Base-by-base conservation (phyloP, 1,140 invertebrate genomes). In the Lucilia sericata region DNA sequence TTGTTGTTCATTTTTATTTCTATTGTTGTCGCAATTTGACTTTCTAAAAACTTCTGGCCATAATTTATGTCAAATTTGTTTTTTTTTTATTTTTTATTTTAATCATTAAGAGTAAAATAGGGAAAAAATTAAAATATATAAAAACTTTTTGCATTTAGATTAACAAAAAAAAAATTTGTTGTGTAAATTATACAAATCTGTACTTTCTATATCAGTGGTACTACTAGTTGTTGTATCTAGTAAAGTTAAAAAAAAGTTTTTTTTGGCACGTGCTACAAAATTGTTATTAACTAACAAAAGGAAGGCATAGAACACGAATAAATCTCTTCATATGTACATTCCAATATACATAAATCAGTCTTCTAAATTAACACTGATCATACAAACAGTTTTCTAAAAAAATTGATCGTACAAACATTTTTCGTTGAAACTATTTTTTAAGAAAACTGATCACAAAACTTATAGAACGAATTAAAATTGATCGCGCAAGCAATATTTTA, bases 11-110 rank as follows among this genome's bases (percentile, higher is more conserved):
- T 65, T 19, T 65, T 21, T 21, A 21, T 70, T 60, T 60, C 14
- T 60, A n/a, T 60, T n/a, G 17, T n/a, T 60, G 55, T n/a, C 13
- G 55, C 55, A 17, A 60, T n/a, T 25, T 70, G 65, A 70, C 65
- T 70, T 70, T 70, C 65, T 70, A 70, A 70, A 70, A 70, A 21
- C 65, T 70, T 25, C 19, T 70, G 5, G 65, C 65, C 65, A 70
- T 70, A 70, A 21, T 70, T 70, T 70, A 70, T 70, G 7, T 19
- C 21, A 70, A 21, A 17, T 60, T 42, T 36, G 36, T 36, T 36
- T 36, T 36, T 36, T 36, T 42, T 42, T 42, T 42, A 7, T 42
- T 42, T 42, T 2, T 42, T 42, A 5, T 70, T 70, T 70, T 70
- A 25, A 70, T 70, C 65, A 70, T 70, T 70, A 70, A 70, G 65